Base-by-base conservation (phyloP, 2,797 vertebrate species). In the Mormyrus proboscirostris region DNA sequence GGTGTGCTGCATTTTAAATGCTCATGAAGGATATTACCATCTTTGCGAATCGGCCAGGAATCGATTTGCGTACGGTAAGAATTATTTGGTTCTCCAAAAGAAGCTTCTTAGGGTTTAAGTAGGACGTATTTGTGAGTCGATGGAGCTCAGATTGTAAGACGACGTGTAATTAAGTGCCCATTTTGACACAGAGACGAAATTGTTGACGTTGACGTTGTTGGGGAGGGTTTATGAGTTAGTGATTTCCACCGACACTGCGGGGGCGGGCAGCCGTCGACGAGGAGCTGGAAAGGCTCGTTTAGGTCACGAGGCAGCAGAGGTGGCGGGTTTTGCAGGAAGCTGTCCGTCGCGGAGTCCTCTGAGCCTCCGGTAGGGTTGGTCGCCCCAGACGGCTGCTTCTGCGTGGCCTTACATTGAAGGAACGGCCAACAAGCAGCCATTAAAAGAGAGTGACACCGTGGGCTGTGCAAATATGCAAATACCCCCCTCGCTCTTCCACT, bases 361-460 rank as follows among this genome's bases (percentile, higher is more conserved):
- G 29, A 33, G 62, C 59, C n/a, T 62, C n/a, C 2, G 7, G 19
- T 1, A 3, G 22, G 22, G 22, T 7, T 22, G 59, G 0, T 29
- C 1, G 1, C 12, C 89, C 44, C 90, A 86, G 85, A 44, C 65
- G 33, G 86, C 73, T 87, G 82, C 92, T 91, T 57, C 59, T 86
- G 91, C 90, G 92, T 92, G 92, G 92, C 92, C 88, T 92, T 91
- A 92, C 33, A 38, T 79, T 93, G 90, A 92, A 93, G 92, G 93
- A 93, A 94, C 94, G 92, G 94, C 95, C 93, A 95, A 93, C 93
- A 93, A 94, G 93, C 91, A 38, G 90, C 92, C 93, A 95, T 95
- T 95, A 95, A 93, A 94, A 93, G 89, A 93, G 91, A 82, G 90
- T 89, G 89, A 92, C 50, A 91, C 93, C 94, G 92, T 91, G 88